phyloP scores from a whole-genome alignment of 2,888 invertebrate species.

The Notocelia uddmanniana region DNA sequence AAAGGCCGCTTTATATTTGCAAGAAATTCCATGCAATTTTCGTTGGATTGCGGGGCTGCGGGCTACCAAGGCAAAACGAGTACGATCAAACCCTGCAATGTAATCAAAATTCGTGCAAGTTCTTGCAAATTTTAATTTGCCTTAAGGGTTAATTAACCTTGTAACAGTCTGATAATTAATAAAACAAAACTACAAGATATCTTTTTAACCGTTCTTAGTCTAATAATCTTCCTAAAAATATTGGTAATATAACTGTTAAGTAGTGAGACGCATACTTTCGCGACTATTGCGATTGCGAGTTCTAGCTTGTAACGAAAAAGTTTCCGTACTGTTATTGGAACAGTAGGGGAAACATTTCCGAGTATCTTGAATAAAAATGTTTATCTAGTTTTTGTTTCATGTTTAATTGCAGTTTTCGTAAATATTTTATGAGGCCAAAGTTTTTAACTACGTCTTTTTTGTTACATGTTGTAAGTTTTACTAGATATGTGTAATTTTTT shows the following conservation, averaged over 20 bases:
- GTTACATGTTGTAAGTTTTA: slow-evolving; percentile 6
- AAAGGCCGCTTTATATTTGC: too few species aligned
- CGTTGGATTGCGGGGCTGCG: too few species aligned
- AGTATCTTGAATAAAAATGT: not conserved
- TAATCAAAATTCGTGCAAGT: too few species aligned
- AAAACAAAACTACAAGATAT: not conserved
- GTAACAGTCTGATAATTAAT: not conserved
- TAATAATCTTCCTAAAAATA: not conserved
- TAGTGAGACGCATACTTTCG: not conserved
- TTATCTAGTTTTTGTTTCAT: not conserved
- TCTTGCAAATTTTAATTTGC: too few species aligned
- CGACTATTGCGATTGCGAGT: not conserved
- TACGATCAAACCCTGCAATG: too few species aligned
- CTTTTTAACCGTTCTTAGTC: not conserved
- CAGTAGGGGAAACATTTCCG: not conserved
- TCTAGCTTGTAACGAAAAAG: not conserved
- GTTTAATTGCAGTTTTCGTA: not conserved
- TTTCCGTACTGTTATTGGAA: not conserved
- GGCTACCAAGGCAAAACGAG: too few species aligned
- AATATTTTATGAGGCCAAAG: not conserved
- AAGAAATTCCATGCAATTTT: too few species aligned
- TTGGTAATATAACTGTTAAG: not conserved
- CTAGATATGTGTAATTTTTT: slow-evolving; percentile 10
- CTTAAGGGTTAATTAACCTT: too few species aligned
- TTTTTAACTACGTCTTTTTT: not conserved